Evolutionary conservation across 2,113 vertebrate genomes (phyloP).

Genomic region (Myrmophylax atrothorax): DNA sequence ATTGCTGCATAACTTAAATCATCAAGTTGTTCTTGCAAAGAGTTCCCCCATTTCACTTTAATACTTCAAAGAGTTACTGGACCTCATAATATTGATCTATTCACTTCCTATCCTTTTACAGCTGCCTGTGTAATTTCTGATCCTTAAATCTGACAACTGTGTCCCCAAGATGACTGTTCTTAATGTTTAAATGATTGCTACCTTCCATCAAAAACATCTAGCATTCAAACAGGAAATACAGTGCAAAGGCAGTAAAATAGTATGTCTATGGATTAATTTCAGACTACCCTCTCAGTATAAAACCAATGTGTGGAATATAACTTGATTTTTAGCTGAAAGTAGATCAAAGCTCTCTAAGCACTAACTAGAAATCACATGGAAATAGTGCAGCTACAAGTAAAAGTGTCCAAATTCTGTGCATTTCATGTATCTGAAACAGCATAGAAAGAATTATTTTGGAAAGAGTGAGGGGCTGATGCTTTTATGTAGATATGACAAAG

Average conservation of each 20-base stretch:
- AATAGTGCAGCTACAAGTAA: not conserved
- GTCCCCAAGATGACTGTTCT: conserved; percentile 53
- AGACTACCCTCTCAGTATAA: not conserved
- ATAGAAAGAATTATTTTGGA: not conserved
- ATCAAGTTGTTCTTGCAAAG: conserved; percentile 38
- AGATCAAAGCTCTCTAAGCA: not conserved
- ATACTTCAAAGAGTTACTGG: conserved; percentile 39
- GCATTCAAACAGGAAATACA: conserved; percentile 25
- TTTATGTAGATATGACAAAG: not conserved
- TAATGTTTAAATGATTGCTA: conserved; percentile 51
- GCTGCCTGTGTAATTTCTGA: conserved; percentile 54
- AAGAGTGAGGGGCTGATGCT: not conserved
- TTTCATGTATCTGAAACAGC: not conserved
- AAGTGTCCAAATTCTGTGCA: not conserved
- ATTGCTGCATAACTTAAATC: conserved; percentile 2
- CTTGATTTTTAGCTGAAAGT: not conserved
- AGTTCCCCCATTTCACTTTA: conserved; percentile 33
- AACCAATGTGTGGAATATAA: not conserved
- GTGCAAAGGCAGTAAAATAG: not conserved
- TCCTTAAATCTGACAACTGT: conserved; percentile 64
- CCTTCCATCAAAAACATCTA: conserved; percentile 43
- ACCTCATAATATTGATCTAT: conserved; percentile 61
- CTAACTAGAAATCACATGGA: conserved; percentile 4
- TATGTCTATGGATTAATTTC: not conserved
- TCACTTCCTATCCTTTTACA: conserved; percentile 52